Evolutionary conservation across 1,140 invertebrate genomes (phyloP).

Genomic region (Diplogasteroides magnus): DNA sequence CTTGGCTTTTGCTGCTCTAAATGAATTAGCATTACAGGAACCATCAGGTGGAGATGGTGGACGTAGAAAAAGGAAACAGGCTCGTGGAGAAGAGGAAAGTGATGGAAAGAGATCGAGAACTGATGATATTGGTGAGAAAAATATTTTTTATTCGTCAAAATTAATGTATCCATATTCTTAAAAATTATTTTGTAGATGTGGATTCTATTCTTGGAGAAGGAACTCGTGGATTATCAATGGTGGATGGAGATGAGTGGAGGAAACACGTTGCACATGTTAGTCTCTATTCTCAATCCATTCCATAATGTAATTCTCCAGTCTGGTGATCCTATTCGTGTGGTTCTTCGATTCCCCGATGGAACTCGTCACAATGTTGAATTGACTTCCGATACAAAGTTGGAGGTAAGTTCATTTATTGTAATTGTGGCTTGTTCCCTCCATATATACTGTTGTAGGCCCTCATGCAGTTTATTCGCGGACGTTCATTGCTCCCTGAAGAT

Average conservation of each 20-base stretch:
- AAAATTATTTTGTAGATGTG: slow-evolving; percentile 3
- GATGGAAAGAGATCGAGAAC: slow-evolving; percentile 15
- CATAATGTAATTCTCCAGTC: slow-evolving; percentile 6
- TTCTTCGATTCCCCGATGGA: slow-evolving; percentile 29
- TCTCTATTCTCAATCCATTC: too few species aligned
- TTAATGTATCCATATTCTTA: too few species aligned
- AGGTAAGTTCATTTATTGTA: slow-evolving; percentile 17
- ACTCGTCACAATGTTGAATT: slow-evolving; percentile 21
- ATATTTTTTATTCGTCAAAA: background rate
- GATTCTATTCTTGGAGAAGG: slow-evolving; percentile 19
- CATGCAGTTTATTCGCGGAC: slow-evolving; percentile 33
- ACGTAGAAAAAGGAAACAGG: too few species aligned
- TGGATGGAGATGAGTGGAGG: slow-evolving; percentile 14
- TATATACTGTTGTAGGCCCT: slow-evolving; percentile 38
- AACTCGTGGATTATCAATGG: slow-evolving; percentile 10
- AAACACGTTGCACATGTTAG: slow-evolving; percentile 7
- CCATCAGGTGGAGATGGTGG: slow-evolving; percentile 10
- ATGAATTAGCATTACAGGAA: too few species aligned
- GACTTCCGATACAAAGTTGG: slow-evolving; percentile 20
- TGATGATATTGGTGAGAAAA: slow-evolving; percentile 7
- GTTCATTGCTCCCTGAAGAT: slow-evolving; percentile 20
- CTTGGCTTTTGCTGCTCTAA: too few species aligned
- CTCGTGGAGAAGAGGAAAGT: background rate
- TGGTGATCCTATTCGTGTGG: slow-evolving; percentile 7
- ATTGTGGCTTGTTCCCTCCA: too few species aligned